Percentiles rank a stretch among this genome's conserved stretches.
phyloP scores from a whole-genome alignment of 1,140 invertebrate genomes.

The Paraescarpia echinospica region DNA sequence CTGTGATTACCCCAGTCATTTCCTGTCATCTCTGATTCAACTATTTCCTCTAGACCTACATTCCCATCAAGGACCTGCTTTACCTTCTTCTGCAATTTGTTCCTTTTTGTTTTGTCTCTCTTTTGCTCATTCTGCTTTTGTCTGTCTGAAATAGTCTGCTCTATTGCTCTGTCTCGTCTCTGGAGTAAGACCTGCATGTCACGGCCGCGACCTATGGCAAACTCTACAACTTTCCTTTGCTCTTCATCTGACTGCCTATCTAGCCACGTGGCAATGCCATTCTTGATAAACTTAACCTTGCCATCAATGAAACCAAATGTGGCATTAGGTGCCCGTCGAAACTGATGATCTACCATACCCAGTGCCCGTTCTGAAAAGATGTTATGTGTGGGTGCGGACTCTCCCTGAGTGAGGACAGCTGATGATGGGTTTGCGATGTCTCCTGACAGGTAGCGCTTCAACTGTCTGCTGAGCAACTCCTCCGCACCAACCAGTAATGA shows the following conservation, averaged over 20 bases:
- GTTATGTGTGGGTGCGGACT: not conserved
- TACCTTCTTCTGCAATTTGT: too few species aligned
- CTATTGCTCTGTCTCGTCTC: too few species aligned
- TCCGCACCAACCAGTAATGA: not conserved
- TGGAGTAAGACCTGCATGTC: not conserved
- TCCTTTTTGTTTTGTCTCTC: too few species aligned
- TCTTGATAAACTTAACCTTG: not conserved
- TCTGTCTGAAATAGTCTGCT: too few species aligned
- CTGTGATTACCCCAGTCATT: too few species aligned
- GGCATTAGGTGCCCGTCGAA: not conserved
- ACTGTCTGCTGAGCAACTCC: not conserved
- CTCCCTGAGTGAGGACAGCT: not conserved
- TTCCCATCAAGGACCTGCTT: too few species aligned
- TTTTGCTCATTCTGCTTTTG: too few species aligned
- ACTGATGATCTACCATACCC: not conserved
- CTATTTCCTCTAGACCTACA: too few species aligned
- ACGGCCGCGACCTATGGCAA: not conserved
- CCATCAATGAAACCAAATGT: not conserved
- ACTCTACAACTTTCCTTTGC: not conserved
- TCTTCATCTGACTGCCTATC: not conserved
- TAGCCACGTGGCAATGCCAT: not conserved
- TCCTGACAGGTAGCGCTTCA: not conserved
- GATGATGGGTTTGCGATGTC: not conserved
- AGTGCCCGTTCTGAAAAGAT: not conserved
- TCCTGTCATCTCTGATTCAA: too few species aligned